phyloP scores from a whole-genome alignment of 2,888 invertebrate genomes.

The Auanema freiburgensis region DNA sequence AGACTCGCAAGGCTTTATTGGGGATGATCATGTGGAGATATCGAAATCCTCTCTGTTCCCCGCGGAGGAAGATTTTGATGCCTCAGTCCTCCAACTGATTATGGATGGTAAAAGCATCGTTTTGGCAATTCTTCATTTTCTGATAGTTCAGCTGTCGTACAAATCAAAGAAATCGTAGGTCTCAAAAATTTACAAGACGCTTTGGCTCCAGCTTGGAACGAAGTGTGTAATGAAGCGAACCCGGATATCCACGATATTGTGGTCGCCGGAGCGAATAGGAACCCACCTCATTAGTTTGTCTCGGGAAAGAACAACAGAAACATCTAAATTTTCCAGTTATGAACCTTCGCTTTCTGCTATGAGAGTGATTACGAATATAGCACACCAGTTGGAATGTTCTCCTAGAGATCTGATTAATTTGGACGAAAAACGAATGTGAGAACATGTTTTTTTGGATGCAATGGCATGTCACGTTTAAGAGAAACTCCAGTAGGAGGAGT shows the following conservation, averaged over 20 bases:
- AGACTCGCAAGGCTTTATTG: constrained; percentile 8
- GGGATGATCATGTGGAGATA: constrained; percentile 9
- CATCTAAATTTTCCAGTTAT: background rate
- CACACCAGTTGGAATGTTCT: background rate
- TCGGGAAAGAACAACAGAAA: background rate
- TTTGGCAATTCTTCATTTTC: background rate
- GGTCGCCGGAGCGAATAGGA: constrained; percentile 1
- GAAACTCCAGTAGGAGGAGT: too few relatives aligned
- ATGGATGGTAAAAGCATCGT: constrained; percentile 5
- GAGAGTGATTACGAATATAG: background rate
- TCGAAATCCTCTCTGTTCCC: constrained; percentile 12
- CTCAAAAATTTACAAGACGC: constrained; percentile 16
- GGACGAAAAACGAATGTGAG: too few relatives aligned
- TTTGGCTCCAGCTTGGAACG: constrained; percentile 12
- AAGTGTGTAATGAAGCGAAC: constrained; percentile 13
- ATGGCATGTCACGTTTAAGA: too few relatives aligned
- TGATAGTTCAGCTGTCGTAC: constrained; percentile 10
- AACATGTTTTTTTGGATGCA: too few relatives aligned
- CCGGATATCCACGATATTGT: constrained; percentile 6
- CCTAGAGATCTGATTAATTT: too few relatives aligned
- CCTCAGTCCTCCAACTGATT: constrained; percentile 4
- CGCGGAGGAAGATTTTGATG: constrained; percentile 6
- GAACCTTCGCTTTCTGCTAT: background rate
- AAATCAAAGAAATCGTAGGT: constrained; percentile 9
- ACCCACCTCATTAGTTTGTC: background rate